A percentile compares a stretch with the other conserved stretches of the same genome.
phyloP scores from a whole-genome alignment of 2,888 invertebrate genomes.

The Noctua pronuba region DNA sequence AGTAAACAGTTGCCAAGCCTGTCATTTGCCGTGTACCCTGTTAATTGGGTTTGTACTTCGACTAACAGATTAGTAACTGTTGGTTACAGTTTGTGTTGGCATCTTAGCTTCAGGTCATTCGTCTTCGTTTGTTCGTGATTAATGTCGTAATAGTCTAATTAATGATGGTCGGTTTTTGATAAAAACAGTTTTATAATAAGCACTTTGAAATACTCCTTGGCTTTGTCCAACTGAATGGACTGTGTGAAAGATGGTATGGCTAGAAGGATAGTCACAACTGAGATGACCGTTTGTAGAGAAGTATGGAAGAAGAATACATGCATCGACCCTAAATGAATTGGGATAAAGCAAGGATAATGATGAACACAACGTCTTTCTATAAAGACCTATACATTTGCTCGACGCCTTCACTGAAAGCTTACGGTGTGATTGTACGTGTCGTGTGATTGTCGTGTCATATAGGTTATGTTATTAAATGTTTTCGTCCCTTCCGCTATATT shows the following conservation, averaged over 20 bases:
- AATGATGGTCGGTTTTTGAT: background rate
- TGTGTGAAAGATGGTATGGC: background rate
- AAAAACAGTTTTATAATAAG: background rate
- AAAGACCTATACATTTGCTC: background rate
- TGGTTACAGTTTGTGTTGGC: background rate
- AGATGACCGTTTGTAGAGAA: background rate
- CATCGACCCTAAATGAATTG: background rate
- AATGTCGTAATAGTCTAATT: background rate
- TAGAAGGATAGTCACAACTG: background rate
- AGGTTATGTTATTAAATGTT: conserved; percentile 28
- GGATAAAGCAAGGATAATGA: background rate
- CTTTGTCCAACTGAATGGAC: background rate
- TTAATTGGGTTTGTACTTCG: conserved; percentile 44
- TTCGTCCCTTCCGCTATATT: conserved; percentile 7
- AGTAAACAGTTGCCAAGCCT: conserved; percentile 42
- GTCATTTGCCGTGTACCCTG: conserved; percentile 10
- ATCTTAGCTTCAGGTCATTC: background rate
- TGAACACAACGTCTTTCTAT: background rate
- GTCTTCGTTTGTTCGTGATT: background rate
- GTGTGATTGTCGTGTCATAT: background rate
- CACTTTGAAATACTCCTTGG: background rate
- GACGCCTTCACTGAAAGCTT: background rate
- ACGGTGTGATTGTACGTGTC: background rate
- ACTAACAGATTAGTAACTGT: conserved; percentile 26
- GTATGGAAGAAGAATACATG: background rate